Percentiles rank a stretch among this genome's conserved stretches.
Evolutionary conservation across 2,797 vertebrate species (phyloP).

Genomic region (Champsocephalus gunnari): DNA sequence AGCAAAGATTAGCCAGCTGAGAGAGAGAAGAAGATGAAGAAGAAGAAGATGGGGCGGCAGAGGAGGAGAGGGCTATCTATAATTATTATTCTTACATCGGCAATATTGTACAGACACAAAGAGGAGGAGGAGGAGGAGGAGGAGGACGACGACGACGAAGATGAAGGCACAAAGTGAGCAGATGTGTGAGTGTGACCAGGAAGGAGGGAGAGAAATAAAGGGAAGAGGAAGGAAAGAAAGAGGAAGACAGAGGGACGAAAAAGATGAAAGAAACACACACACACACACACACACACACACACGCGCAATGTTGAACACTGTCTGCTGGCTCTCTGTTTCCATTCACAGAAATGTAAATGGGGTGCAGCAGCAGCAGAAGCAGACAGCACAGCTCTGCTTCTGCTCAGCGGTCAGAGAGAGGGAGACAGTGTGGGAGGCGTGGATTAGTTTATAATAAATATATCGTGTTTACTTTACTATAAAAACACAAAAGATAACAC

Average conservation of each 20-base stretch:
- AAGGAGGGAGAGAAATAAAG: constrained; percentile 9
- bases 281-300: constrained; percentile 13
- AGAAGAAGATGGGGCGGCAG: neutral
- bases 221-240: neutral
- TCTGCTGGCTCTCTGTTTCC: constrained; percentile 57
- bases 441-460: neutral
- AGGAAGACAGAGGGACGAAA: constrained; percentile 10
- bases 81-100: neutral
- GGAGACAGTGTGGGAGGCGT: neutral
- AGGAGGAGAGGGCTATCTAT: too few relatives aligned
- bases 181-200: constrained; percentile 37
- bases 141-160: neutral
- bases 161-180: constrained; percentile 23
- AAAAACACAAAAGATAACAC: too few relatives aligned
- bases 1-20: constrained; percentile 9
- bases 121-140: neutral
- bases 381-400: constrained; percentile 61
- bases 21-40: neutral
- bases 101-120: neutral
- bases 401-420: constrained; percentile 48
- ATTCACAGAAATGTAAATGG: constrained; percentile 74
- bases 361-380: constrained; percentile 55
- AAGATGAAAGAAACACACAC: constrained; percentile 47
- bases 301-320: constrained; percentile 3
- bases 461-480: too few relatives aligned